phyloP scores from a whole-genome alignment of 2,797 vertebrate genomes.

The Bradypodion ventrale region DNA sequence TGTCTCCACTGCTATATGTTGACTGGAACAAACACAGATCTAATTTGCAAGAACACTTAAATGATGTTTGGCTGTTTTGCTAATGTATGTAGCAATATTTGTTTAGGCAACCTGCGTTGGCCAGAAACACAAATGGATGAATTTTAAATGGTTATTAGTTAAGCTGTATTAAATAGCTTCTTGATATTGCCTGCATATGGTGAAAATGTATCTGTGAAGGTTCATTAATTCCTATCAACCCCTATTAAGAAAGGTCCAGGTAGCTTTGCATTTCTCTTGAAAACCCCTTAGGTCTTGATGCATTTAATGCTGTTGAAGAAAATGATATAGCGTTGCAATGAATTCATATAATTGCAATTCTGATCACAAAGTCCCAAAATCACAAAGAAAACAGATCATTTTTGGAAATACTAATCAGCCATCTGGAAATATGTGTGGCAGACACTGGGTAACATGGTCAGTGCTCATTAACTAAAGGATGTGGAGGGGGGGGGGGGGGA shows the following conservation, averaged over 20 bases:
- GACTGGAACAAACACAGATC: constrained; percentile 36
- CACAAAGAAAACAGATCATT: background rate
- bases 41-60: constrained; percentile 45
- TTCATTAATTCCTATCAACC: constrained; percentile 64
- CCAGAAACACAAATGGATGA: constrained; percentile 48
- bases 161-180: constrained; percentile 49
- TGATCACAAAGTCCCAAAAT: background rate
- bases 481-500: too few species aligned
- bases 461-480: too few species aligned
- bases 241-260: constrained; percentile 47
- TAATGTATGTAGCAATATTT: constrained; percentile 45
- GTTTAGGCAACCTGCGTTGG: constrained; percentile 47
- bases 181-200: constrained; percentile 32
- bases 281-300: background rate
- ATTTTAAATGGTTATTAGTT: constrained; percentile 47
- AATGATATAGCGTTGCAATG: fast-evolving
- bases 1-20: constrained; percentile 33
- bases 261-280: constrained; percentile 33
- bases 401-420: background rate
- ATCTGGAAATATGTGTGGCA: background rate
- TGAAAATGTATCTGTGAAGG: constrained; percentile 9
- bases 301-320: background rate
- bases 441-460: background rate
- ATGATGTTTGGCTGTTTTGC: constrained; percentile 7
- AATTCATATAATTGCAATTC: background rate